A percentile compares a stretch with the other conserved stretches of the same genome.
These are phyloP conservation scores for Cryptoprocta ferox DNA, from an alignment of 2,797 vertebrate species.

Conservation along the genomic window DNA sequence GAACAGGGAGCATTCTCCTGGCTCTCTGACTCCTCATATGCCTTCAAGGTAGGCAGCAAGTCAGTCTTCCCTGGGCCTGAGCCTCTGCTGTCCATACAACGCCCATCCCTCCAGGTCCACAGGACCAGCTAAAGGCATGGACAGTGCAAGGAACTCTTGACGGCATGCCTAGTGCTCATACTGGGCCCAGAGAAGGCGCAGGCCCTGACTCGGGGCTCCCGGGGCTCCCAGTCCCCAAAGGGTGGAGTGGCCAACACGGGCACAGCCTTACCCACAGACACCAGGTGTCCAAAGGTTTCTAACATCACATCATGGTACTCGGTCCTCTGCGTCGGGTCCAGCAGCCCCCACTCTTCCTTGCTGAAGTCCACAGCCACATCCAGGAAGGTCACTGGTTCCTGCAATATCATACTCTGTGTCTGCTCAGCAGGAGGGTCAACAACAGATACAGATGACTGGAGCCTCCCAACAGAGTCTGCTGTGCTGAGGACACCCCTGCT, in stretches of 20 bases:
- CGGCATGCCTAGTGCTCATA: accelerated
- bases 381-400: slow-evolving; percentile 77
- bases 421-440: background rate
- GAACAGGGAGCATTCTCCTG: background rate
- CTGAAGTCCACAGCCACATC: slow-evolving; percentile 77
- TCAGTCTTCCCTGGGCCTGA: background rate
- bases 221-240: accelerated
- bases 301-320: slow-evolving; percentile 78
- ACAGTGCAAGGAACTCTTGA: background rate
- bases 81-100: background rate
- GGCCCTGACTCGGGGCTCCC: background rate
- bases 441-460: background rate
- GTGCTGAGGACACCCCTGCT: background rate
- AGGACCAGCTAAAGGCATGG: background rate
- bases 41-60: background rate
- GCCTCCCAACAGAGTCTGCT: too few species aligned
- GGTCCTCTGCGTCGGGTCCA: slow-evolving; percentile 41
- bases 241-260: too few species aligned
- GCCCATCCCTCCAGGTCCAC: background rate
- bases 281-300: slow-evolving; percentile 75
- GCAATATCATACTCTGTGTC: background rate
- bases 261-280: slow-evolving; percentile 71
- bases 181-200: too few species aligned
- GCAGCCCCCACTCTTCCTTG: slow-evolving; percentile 75
- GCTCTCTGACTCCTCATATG: background rate